Base-by-base conservation (phyloP, 64 coral and sea anemone genomes). In the Anthopleura sola region DNA sequence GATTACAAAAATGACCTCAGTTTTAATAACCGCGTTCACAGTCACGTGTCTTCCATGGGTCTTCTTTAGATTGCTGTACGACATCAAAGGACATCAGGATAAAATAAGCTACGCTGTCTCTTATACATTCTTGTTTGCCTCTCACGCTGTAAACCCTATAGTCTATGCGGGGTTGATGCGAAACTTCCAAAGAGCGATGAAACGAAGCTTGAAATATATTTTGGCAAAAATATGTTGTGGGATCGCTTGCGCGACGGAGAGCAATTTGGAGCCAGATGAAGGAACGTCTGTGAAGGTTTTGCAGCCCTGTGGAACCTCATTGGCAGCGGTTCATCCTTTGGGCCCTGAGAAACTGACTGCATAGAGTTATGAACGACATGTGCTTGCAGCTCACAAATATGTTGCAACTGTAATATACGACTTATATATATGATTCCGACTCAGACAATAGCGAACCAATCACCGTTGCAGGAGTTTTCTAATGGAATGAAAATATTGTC, bases 11-110 rank as follows among this genome's bases (percentile, higher is more conserved):
- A 37, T 89, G 3, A 78, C 78, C 12, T 21, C 44, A 16, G 55
- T 82, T 5, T 44, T 89, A 13, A 36, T 84, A 0, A 53, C 36
- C 26, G 76, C 60, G 15, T 89, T 89, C 58, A 48, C 87, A 0
- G 56, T 37, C 23, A 89, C 87, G 5, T 89, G 78, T 49, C 87
- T 89, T 3, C 87, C 87, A 0, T 89, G 87, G 87, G 58, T 89
- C 17, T 68, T 82, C 24, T 44, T 83, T 19, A 40, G 87, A 5
- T 32, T 89, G 32, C 17, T 89, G 58, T 89, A 89, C 11, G 83
- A 80, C 79, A 89, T 89, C 19, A 49, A 55, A 23, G 87, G 87
- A 23, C 79, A 84, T 82, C 87, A 89, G 28, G 87, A 89, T 2
- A 83, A 53, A n/a, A 20, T 19, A 24, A 74, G 78, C 24, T 89